Evolutionary conservation across 1,140 invertebrate species (phyloP), one percentile per base, ranked within the genome.

Genomic region (Heterodera schachtii): DNA sequence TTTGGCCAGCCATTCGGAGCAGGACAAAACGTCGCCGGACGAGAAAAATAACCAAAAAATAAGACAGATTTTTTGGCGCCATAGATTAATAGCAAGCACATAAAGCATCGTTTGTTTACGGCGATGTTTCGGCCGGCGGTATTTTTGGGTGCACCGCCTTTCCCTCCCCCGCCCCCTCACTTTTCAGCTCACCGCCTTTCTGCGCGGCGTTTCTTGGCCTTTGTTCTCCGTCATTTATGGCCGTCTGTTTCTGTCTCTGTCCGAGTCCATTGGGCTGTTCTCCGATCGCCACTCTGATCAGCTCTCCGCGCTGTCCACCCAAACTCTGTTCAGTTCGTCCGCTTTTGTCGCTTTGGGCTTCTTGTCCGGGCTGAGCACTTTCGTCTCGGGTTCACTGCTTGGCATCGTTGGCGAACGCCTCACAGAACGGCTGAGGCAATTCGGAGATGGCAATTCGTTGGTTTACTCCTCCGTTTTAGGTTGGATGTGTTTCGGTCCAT

Each of bases 211-310:
- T 5, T 84, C 85, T 9, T 88, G 84, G 87, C 88, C 88, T n/a
- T 49, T 85, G 16, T 89, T 89, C 73, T 89, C 88, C 11, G 78
- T 89, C 47, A 83, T 89, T 47, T 89, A 89, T 73, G 88, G 88
- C 44, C 73, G 84, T 52, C 21, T 90, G 52, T 89, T 89, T 79
- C 80, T 84, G 19, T 46, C 77, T 4, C 79, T 86, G 13, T 83
- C 82, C 46, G 73, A 76, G 47, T 69, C 84, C 57, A 79, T 87
- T 47, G 76, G 49, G 41, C 52, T 83, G 43, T 49, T 46, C 8
- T 49, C 47, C 75, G 46, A 57, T 31, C 57, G 75, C 70, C 46
- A 47, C 8, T 11, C 52, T 60, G 11, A 19, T 46, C 21, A 83
- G 73, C 69, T 67, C 46, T 31, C 52, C 60, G 5, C 19, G 19